A percentile compares a stretch with the other conserved stretches of the same genome.
These are phyloP conservation scores for Microcebus murinus DNA, from an alignment of 2,113 vertebrate genomes.

Conservation along the genomic window DNA sequence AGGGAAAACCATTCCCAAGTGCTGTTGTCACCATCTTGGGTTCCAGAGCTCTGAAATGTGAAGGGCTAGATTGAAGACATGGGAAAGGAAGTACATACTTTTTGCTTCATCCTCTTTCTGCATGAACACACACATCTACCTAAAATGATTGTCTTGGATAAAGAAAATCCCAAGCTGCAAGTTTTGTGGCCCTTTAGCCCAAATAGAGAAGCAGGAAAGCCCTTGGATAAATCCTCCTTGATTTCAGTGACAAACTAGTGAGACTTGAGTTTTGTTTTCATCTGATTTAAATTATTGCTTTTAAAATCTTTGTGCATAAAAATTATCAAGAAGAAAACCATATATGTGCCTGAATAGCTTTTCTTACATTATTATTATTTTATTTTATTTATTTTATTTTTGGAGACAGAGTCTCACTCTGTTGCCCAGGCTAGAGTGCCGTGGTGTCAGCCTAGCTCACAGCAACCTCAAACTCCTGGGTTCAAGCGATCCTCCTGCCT, in stretches of 20 bases:
- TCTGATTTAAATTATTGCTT: conserved; percentile 15
- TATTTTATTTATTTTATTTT: too few species aligned
- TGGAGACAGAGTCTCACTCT: too few species aligned
- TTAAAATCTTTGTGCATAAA: not conserved
- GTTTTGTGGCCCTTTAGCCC: not conserved
- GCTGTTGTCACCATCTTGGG: not conserved
- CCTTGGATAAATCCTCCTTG: not conserved
- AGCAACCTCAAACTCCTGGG: too few species aligned
- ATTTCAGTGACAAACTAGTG: not conserved
- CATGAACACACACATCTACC: rapidly evolving
- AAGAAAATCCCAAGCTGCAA: not conserved
- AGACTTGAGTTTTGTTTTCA: not conserved
- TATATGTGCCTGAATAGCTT: not conserved
- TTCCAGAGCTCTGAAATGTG: not conserved
- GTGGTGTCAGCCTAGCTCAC: too few species aligned
- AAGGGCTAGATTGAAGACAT: not conserved
- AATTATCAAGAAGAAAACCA: not conserved
- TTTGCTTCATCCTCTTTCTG: not conserved
- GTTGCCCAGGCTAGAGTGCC: too few species aligned
- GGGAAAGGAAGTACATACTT: rapidly evolving
- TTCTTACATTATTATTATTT: not conserved
- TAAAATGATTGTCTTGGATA: not conserved
- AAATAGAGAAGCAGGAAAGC: not conserved
- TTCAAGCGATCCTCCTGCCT: too few species aligned
- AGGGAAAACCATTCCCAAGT: not conserved